A percentile compares a stretch with the other conserved stretches of the same genome.
These are phyloP conservation scores for Trichonephila clavipes DNA, from an alignment of 1,140 invertebrate species.

Conservation along the genomic window DNA sequence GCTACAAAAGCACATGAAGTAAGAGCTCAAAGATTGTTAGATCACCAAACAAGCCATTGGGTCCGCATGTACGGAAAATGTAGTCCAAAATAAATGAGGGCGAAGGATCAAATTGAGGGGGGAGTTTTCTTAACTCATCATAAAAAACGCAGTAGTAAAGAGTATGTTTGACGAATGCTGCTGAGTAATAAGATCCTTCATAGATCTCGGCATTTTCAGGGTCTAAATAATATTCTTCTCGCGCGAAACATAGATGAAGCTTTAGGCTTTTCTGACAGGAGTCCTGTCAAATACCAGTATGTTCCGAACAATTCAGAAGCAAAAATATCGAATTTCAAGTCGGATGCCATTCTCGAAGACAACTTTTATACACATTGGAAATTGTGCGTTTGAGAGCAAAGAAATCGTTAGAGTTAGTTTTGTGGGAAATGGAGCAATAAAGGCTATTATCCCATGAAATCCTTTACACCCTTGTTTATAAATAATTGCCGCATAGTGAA, in stretches of 20 bases:
- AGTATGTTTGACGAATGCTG: background rate
- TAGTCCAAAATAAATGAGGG: background rate
- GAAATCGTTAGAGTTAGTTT: too few relatives aligned
- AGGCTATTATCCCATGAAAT: too few relatives aligned
- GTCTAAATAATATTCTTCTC: background rate
- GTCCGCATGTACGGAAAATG: background rate
- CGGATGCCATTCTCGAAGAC: background rate
- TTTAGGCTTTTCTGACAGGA: background rate
- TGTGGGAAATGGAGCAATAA: too few relatives aligned
- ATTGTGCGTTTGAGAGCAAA: too few relatives aligned
- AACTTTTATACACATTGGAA: too few relatives aligned
- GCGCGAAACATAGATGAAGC: background rate
- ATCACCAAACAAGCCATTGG: background rate
- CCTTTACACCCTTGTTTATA: too few relatives aligned
- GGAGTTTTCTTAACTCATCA: background rate
- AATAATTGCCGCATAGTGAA: too few relatives aligned
- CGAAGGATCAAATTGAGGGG: background rate
- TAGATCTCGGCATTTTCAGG: background rate
- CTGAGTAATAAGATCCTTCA: background rate
- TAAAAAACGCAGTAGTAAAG: background rate
- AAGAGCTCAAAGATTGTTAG: background rate
- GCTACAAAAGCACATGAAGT: background rate
- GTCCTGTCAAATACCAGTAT: background rate
- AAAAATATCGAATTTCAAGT: background rate
- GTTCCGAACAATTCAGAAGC: background rate